These are phyloP conservation scores for Oreamnos americanus DNA, from an alignment of 2,113 vertebrate genomes.

Conservation along the genomic window DNA sequence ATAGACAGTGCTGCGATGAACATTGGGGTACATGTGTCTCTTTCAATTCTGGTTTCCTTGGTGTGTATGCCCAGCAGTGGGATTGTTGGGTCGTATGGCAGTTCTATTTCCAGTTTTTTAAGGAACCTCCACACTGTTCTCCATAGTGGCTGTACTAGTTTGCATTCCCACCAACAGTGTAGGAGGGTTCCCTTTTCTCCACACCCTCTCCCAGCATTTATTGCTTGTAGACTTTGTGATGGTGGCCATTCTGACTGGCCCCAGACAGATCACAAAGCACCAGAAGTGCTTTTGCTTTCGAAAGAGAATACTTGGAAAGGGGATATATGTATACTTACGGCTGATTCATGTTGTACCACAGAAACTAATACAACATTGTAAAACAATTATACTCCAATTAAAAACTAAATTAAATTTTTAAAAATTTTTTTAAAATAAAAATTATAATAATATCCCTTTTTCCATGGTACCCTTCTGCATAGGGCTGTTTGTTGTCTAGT, in stretches of 20 bases:
- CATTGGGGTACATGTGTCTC: background rate
- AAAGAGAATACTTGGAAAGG: background rate
- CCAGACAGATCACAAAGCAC: background rate
- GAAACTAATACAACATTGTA: background rate
- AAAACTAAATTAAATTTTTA: background rate
- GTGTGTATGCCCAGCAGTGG: background rate
- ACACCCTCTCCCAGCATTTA: background rate
- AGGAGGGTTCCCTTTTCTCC: background rate
- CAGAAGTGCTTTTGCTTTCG: background rate
- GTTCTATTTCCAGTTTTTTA: background rate
- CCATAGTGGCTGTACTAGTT: background rate
- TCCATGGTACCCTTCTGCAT: rapidly evolving
- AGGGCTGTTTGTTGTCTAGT: background rate
- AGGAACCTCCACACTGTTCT: background rate
- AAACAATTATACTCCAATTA: background rate
- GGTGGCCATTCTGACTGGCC: background rate
- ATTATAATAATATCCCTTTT: background rate
- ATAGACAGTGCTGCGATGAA: background rate
- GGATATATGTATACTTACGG: background rate
- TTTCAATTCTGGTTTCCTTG: background rate
- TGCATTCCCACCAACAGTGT: background rate
- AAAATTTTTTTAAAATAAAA: background rate
- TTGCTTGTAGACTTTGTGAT: background rate
- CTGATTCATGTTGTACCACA: background rate
- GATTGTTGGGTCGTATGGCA: background rate